A percentile compares a stretch with the other conserved stretches of the same genome.
Evolutionary conservation across 2,797 vertebrate species (phyloP).

Genomic region (Hippocampus kuda): DNA sequence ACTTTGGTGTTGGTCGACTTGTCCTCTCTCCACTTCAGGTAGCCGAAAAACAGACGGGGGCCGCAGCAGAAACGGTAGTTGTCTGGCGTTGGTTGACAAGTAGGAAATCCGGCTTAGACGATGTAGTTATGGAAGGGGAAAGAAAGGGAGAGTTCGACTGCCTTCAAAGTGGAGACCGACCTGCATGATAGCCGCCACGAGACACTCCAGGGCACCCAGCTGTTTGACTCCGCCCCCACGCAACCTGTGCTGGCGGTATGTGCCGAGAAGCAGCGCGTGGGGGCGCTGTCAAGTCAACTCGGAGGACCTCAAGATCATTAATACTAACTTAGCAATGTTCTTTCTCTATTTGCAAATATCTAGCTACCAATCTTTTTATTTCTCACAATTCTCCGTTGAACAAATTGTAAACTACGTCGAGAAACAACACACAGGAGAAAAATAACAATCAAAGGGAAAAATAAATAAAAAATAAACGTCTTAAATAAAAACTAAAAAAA

Average conservation of each 20-base stretch:
- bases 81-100: neutral
- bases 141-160: neutral
- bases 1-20: slow-evolving; percentile 10
- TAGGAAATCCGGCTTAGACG: neutral
- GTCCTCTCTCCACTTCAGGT: slow-evolving; percentile 4
- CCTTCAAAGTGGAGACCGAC: neutral
- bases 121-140: neutral
- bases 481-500: too few species aligned
- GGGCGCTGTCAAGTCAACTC: neutral
- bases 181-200: slow-evolving; percentile 34
- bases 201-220: slow-evolving; percentile 40
- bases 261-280: neutral
- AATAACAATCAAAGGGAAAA: too few species aligned
- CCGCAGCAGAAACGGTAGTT: neutral
- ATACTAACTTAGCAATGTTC: neutral
- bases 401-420: too few species aligned
- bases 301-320: neutral
- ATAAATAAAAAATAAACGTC: too few species aligned
- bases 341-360: neutral
- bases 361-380: neutral
- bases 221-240: slow-evolving; percentile 52
- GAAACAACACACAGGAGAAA: too few species aligned
- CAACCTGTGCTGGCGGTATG: neutral
- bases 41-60: neutral
- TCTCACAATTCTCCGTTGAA: too few species aligned